A percentile compares a stretch with the other conserved stretches of the same genome.
These are phyloP conservation scores for Tanytarsus gracilentus DNA, from an alignment of 2,888 invertebrate genomes.

Conservation along the genomic window DNA sequence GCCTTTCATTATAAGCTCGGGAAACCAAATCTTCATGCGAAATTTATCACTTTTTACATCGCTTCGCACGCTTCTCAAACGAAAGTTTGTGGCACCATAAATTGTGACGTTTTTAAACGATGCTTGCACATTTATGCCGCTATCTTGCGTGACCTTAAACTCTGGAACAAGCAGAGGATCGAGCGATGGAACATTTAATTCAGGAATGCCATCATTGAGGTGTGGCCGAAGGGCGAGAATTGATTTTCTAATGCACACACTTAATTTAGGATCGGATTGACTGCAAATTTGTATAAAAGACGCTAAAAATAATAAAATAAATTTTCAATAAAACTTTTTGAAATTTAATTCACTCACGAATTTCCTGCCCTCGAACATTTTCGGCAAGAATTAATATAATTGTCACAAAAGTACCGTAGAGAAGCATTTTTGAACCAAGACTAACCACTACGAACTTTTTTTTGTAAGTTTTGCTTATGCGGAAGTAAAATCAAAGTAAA, in stretches of 20 bases:
- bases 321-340: neutral
- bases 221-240: constrained; percentile 51
- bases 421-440: too few relatives aligned
- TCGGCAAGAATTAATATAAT: too few relatives aligned
- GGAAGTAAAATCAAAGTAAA: too few relatives aligned
- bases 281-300: constrained; percentile 57
- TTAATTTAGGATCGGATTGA: constrained; percentile 53
- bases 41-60: constrained; percentile 50
- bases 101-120: constrained; percentile 55
- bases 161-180: constrained; percentile 63
- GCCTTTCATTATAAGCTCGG: constrained; percentile 54
- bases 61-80: constrained; percentile 56
- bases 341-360: neutral
- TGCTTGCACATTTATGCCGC: constrained; percentile 60
- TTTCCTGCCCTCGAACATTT: neutral
- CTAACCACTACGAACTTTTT: too few relatives aligned
- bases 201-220: constrained; percentile 55
- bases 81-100: constrained; percentile 54
- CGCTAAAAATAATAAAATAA: constrained; percentile 46
- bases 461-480: too few relatives aligned
- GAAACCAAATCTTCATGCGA: constrained; percentile 53
- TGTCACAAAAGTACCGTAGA: too few relatives aligned
- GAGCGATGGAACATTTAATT: constrained; percentile 57
- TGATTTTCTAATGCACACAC: constrained; percentile 52
- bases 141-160: constrained; percentile 58